Percentiles rank a stretch among this genome's conserved stretches.
Conservation (phyloP, 2,797 vertebrate species). For the Sphaeramia orbicularis region DNA sequence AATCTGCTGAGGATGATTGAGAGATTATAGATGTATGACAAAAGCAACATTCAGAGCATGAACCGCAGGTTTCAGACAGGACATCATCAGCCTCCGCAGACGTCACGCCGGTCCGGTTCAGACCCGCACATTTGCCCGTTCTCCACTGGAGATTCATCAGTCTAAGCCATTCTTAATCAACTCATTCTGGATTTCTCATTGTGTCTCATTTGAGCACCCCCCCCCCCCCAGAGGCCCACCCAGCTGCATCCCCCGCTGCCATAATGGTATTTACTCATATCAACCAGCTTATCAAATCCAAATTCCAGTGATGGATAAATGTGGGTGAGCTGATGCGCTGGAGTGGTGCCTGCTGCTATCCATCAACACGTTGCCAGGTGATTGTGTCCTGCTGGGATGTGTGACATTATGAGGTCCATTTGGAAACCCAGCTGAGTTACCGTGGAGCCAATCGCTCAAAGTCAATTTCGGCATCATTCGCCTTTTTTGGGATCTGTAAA, state of each 20-base stretch:
- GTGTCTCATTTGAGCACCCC: slow-evolving; percentile 62
- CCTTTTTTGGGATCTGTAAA: slow-evolving; percentile 42
- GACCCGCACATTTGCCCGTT: slow-evolving; percentile 44
- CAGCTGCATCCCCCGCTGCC: slow-evolving; percentile 61
- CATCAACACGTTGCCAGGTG: slow-evolving; percentile 77
- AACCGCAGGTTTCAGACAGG: slow-evolving; percentile 27
- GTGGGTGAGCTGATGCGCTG: slow-evolving; percentile 67
- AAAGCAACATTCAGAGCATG: slow-evolving; percentile 36
- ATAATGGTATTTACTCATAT: slow-evolving; percentile 76
- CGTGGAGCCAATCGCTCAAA: slow-evolving; percentile 71
- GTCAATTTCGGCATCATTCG: slow-evolving; percentile 55
- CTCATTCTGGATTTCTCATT: slow-evolving; percentile 65
- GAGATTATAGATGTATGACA: slow-evolving; percentile 54
- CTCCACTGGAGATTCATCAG: slow-evolving; percentile 59
- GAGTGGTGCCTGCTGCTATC: slow-evolving; percentile 68
- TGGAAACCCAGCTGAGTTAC: slow-evolving; percentile 73
- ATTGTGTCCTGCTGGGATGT: slow-evolving; percentile 72
- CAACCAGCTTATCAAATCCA: slow-evolving; percentile 77
- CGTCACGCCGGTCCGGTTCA: slow-evolving; percentile 40
- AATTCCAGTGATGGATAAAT: slow-evolving; percentile 84
- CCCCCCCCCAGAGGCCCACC: slow-evolving; percentile 41
- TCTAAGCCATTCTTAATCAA: slow-evolving; percentile 74
- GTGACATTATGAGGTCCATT: slow-evolving; percentile 77
- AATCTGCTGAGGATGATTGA: slow-evolving; percentile 57
- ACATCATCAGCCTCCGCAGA: slow-evolving; percentile 30